These are phyloP conservation scores for Ypsolopha sequella DNA, from an alignment of 2,888 invertebrate genomes.

Conservation along the genomic window DNA sequence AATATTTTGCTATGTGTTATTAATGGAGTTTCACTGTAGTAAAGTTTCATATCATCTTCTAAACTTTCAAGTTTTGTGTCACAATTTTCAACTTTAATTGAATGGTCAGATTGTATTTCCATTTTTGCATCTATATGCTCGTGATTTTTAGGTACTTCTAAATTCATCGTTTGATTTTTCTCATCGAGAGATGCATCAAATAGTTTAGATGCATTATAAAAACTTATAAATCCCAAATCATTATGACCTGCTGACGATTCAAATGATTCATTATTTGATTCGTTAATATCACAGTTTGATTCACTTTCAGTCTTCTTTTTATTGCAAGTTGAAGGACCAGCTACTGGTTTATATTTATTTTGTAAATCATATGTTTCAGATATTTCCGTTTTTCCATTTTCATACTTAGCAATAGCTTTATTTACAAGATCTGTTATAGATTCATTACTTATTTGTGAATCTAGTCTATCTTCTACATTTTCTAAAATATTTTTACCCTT, in stretches of 20 bases:
- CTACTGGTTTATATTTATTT: slow-evolving; percentile 37
- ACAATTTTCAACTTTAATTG: neutral
- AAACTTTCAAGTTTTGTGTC: neutral
- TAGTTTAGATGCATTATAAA: slow-evolving; percentile 50
- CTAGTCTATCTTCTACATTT: slow-evolving; percentile 11
- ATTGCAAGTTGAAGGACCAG: slow-evolving; percentile 40
- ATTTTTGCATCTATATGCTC: too few relatives aligned
- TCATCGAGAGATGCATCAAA: slow-evolving; percentile 39
- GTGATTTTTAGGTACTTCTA: too few relatives aligned
- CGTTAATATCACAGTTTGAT: slow-evolving; percentile 10
- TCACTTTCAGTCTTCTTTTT: slow-evolving; percentile 12
- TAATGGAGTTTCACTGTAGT: slow-evolving; percentile 1
- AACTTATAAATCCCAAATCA: slow-evolving; percentile 46
- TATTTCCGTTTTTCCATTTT: slow-evolving; percentile 13
- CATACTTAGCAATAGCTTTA: slow-evolving; percentile 20
- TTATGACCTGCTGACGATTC: slow-evolving; percentile 38
- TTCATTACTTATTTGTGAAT: slow-evolving; percentile 14
- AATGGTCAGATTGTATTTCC: neutral
- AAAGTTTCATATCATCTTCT: slow-evolving; percentile 3
- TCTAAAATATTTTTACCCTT: slow-evolving; percentile 23
- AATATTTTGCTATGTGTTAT: neutral
- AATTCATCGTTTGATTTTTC: slow-evolving; percentile 4
- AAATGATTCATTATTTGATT: slow-evolving; percentile 23
- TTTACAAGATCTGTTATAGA: slow-evolving; percentile 29
- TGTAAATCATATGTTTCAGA: slow-evolving; percentile 40